These are phyloP conservation scores for Myotis pilosus DNA, from an alignment of 2,797 vertebrate genomes.

Conservation along the genomic window DNA sequence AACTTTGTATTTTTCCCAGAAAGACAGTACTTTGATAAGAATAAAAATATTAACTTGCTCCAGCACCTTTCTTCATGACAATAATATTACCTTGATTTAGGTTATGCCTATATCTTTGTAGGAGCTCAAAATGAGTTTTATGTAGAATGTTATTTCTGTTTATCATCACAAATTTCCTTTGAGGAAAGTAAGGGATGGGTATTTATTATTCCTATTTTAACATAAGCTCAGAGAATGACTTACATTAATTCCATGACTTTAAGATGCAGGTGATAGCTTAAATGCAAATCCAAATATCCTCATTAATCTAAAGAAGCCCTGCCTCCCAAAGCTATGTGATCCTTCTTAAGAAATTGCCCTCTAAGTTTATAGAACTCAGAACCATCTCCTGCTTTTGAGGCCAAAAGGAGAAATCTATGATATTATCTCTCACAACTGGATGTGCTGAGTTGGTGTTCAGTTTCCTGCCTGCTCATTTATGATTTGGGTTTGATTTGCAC, in stretches of 20 bases:
- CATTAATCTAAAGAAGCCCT: neutral
- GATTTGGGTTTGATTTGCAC: neutral
- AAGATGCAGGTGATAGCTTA: conserved; percentile 23
- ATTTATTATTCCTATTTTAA: conserved; percentile 43
- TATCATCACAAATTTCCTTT: conserved; percentile 51
- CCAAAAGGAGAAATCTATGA: neutral
- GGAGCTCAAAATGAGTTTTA: conserved; percentile 53
- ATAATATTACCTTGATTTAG: conserved; percentile 61
- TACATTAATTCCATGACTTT: conserved; percentile 30
- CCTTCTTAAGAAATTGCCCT: neutral
- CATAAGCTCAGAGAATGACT: conserved; percentile 19
- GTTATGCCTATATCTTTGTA: conserved; percentile 43
- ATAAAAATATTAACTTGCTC: conserved; percentile 53
- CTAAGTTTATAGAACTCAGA: neutral
- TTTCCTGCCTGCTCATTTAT: neutral
- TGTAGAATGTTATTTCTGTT: conserved; percentile 53
- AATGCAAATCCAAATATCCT: conserved; percentile 20
- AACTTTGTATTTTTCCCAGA: conserved; percentile 29
- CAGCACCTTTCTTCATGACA: conserved; percentile 53
- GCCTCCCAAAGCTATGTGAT: neutral
- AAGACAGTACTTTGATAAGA: conserved; percentile 45
- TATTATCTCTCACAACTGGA: neutral
- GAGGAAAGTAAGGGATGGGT: conserved; percentile 42
- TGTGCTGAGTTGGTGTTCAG: neutral
- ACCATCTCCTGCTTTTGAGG: neutral